Conservation (phyloP, 2,113 vertebrate species). For the Kryptolebias marmoratus region DNA sequence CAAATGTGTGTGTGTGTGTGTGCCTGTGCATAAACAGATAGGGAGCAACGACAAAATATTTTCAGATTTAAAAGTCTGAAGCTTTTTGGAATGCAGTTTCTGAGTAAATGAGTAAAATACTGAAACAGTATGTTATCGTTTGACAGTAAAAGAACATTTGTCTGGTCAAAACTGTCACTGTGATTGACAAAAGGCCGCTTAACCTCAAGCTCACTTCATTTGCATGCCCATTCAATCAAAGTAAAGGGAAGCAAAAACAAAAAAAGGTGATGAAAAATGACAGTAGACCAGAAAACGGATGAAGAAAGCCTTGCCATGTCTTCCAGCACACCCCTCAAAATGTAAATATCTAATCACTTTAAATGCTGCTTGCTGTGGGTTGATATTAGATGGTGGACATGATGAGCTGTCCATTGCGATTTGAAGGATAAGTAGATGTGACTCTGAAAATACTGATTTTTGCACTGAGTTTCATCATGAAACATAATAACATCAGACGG, state of each 20-base stretch:
- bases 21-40: conserved; percentile 26
- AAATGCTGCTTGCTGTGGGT: conserved; percentile 22
- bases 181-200: conserved; percentile 39
- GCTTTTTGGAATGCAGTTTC: conserved; percentile 20
- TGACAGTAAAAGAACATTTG: conserved; percentile 34
- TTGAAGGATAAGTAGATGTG: conserved; percentile 2
- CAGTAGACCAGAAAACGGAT: conserved; percentile 33
- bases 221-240: conserved; percentile 57
- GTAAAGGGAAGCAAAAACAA: conserved; percentile 64
- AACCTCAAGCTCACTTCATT: conserved; percentile 48
- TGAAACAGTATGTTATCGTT: conserved; percentile 10
- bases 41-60: conserved; percentile 14
- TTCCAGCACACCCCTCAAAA: conserved; percentile 11
- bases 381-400: not conserved
- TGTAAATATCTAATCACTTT: conserved; percentile 21
- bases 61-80: conserved; percentile 6
- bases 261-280: conserved; percentile 54
- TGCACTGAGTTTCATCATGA: not conserved
- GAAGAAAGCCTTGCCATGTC: conserved; percentile 18
- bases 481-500: not conserved
- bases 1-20: conserved; percentile 4
- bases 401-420: conserved; percentile 13
- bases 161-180: conserved; percentile 40
- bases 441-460: not conserved
- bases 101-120: conserved; percentile 27